These are phyloP conservation scores for Tachystola acroxantha DNA, from an alignment of 2,888 invertebrate genomes.

Conservation along the genomic window DNA sequence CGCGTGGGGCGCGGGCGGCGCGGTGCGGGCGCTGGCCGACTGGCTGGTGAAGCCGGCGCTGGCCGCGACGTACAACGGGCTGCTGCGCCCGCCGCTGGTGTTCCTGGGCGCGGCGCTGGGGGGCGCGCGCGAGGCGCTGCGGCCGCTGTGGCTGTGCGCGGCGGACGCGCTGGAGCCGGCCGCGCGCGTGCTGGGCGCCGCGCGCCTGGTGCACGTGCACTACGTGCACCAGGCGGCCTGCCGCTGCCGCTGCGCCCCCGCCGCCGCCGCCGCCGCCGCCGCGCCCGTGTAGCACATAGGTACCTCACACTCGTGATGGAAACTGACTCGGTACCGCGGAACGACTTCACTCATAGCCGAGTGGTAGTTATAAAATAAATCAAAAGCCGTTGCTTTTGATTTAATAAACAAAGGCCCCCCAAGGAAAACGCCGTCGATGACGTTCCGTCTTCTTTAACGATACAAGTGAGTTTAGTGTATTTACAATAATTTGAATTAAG, in stretches of 20 bases:
- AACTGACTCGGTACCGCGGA: background rate
- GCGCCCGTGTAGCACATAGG: background rate
- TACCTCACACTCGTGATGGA: background rate
- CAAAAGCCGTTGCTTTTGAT: background rate
- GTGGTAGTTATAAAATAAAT: background rate
- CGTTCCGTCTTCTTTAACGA: too few relatives aligned
- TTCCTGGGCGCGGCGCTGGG: constrained; percentile 79
- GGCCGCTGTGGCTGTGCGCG: constrained; percentile 27
- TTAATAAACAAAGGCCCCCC: too few relatives aligned
- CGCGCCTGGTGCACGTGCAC: constrained; percentile 37
- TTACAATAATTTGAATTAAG: too few relatives aligned
- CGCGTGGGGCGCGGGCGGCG: background rate
- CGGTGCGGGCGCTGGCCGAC: constrained; percentile 60
- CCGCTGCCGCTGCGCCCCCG: background rate
- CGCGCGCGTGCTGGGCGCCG: constrained; percentile 29
- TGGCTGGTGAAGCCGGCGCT: constrained; percentile 84
- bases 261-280: background rate
- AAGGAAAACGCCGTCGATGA: too few relatives aligned
- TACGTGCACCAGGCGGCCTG: background rate
- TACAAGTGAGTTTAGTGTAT: too few relatives aligned
- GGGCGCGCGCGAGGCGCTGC: constrained; percentile 79
- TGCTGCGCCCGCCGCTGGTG: constrained; percentile 83
- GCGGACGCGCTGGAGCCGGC: constrained; percentile 37
- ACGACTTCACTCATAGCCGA: background rate
- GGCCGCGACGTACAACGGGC: constrained; percentile 82